phyloP scores from a whole-genome alignment of 2,888 invertebrate species.

The Chloroclystis v-ata region DNA sequence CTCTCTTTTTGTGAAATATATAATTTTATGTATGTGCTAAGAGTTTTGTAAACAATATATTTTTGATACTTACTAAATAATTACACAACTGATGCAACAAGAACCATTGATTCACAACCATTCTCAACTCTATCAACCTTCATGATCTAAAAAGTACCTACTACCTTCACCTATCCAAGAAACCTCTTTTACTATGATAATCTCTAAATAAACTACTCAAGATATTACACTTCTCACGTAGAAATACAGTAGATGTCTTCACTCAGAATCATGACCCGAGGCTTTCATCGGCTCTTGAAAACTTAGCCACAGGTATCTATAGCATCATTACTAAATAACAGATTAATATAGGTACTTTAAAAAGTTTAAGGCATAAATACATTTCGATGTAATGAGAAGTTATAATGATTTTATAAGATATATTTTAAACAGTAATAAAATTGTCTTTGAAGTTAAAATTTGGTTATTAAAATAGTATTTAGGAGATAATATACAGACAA shows the following conservation, averaged over 20 bases:
- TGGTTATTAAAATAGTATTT: no score
- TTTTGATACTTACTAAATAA: constrained; percentile 25
- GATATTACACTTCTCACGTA: constrained; percentile 31
- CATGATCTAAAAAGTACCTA: constrained; percentile 25
- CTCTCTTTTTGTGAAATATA: neutral
- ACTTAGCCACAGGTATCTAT: constrained; percentile 14
- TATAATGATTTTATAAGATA: constrained; percentile 1
- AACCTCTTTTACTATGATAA: constrained; percentile 27
- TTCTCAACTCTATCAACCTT: constrained; percentile 49
- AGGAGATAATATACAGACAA: no score
- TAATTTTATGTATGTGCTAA: neutral
- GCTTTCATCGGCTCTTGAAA: constrained; percentile 17
- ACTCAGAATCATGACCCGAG: constrained; percentile 6
- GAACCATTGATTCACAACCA: constrained; percentile 62
- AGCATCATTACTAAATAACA: constrained; percentile 20
- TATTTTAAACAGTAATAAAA: constrained; percentile 12
- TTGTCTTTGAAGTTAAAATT: neutral
- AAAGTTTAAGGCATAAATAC: constrained; percentile 29
- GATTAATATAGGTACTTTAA: constrained; percentile 13
- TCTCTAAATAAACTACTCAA: constrained; percentile 33
- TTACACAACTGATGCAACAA: constrained; percentile 52
- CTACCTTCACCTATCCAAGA: constrained; percentile 22
- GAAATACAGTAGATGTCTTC: constrained; percentile 17
- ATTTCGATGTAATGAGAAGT: constrained; percentile 30
- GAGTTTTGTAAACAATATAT: constrained; percentile 17